These are phyloP conservation scores for Tenthredo notha DNA, from an alignment of 2,888 invertebrate species.

Conservation along the genomic window DNA sequence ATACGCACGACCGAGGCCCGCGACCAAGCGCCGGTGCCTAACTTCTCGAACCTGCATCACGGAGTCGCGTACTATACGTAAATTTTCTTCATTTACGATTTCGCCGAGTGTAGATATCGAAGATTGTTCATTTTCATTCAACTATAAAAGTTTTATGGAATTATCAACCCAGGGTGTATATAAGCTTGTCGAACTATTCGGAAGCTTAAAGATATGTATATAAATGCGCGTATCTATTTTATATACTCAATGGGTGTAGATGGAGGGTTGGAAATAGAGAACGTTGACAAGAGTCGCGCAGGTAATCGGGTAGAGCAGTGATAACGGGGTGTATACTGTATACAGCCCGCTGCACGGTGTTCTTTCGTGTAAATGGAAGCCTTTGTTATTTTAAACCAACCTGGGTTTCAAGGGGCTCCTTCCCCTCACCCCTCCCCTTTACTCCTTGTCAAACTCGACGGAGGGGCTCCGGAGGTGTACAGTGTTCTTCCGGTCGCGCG, in stretches of 20 bases:
- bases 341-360: slow-evolving; percentile 58
- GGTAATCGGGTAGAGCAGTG: slow-evolving; percentile 5
- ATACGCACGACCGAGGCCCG: slow-evolving; percentile 65
- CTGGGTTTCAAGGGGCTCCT: slow-evolving; percentile 55
- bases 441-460: slow-evolving; percentile 59
- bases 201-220: neutral
- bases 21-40: slow-evolving; percentile 65
- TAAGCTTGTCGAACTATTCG: neutral
- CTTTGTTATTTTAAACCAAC: slow-evolving; percentile 70
- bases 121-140: neutral
- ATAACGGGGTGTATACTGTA: neutral
- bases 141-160: neutral
- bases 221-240: neutral
- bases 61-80: slow-evolving; percentile 62
- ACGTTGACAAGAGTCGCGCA: neutral
- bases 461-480: slow-evolving; percentile 69
- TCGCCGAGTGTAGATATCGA: neutral
- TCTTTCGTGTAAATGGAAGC: slow-evolving; percentile 68
- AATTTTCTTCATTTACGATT: slow-evolving; percentile 1
- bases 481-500: slow-evolving; percentile 77
- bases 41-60: slow-evolving; percentile 73
- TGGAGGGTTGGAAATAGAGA: neutral
- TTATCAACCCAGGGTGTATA: neutral
- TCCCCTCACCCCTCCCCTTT: slow-evolving; percentile 52
- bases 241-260: neutral